Evolutionary conservation across 2,797 vertebrate genomes (phyloP).

Genomic region (Bradypus variegatus): DNA sequence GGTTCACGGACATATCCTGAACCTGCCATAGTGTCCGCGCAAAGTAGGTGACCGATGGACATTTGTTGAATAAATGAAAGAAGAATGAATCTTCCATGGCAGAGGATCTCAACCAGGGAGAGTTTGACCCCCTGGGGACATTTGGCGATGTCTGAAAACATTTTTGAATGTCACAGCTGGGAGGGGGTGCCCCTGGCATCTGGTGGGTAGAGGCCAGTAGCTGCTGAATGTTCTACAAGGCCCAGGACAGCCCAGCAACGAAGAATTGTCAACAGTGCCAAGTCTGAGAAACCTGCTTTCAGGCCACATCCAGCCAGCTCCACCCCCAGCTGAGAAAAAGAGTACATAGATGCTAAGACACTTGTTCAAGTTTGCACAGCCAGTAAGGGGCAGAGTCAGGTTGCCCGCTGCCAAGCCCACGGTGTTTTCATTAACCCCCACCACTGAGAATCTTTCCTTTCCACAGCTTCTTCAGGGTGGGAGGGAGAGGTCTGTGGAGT

Average conservation of each 20-base stretch:
- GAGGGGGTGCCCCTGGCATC: neutral
- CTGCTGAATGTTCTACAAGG: neutral
- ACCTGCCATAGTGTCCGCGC: neutral
- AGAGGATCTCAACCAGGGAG: neutral
- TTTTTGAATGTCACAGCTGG: neutral
- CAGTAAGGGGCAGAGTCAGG: neutral
- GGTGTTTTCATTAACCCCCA: neutral
- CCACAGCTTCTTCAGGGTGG: neutral
- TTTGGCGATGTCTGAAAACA: neutral
- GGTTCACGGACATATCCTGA: neutral
- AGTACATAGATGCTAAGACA: constrained; percentile 39
- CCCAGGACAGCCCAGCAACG: neutral
- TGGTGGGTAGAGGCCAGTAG: neutral
- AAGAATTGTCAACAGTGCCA: too few species aligned
- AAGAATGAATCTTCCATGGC: neutral
- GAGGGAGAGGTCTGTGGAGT: neutral
- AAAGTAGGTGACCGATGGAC: neutral
- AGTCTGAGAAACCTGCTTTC: neutral
- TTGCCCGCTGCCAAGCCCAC: neutral
- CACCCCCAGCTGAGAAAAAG: constrained; percentile 6
- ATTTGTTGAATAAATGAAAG: neutral
- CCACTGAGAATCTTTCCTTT: neutral
- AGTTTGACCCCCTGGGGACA: neutral
- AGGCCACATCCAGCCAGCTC: neutral
- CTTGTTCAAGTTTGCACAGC: constrained; percentile 25